Evolutionary conservation across 2,113 vertebrate genomes (phyloP).

Genomic region (Hippocampus mohnikei): DNA sequence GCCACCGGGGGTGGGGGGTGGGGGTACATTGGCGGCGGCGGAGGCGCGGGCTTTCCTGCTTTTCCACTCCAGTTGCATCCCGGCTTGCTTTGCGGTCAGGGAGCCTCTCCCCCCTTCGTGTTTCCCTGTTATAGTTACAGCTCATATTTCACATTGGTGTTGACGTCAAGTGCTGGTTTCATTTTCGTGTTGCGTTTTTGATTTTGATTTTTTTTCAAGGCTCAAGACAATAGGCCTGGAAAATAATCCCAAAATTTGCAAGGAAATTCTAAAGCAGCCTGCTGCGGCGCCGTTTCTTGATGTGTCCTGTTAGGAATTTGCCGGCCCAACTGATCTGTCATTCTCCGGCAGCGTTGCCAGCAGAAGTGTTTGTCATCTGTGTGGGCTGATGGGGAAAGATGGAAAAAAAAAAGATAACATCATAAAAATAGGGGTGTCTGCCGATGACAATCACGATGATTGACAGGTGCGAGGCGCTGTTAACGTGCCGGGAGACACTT

Average conservation of each 20-base stretch:
- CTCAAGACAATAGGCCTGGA: not conserved
- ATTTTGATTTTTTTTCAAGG: not conserved
- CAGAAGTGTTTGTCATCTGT: constrained; percentile 20
- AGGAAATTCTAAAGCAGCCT: not conserved
- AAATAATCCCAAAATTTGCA: not conserved
- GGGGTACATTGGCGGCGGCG: not conserved
- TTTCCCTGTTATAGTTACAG: constrained; percentile 34
- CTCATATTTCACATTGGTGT: constrained; percentile 22
- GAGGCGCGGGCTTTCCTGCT: not conserved
- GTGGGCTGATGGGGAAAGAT: constrained; percentile 20
- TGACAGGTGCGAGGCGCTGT: constrained; percentile 49
- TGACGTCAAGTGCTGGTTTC: constrained; percentile 30
- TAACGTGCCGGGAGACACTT: constrained; percentile 35
- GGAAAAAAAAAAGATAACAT: constrained; percentile 18
- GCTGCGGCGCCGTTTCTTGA: not conserved
- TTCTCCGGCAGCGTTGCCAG: constrained; percentile 20
- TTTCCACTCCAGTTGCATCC: constrained; percentile 35
- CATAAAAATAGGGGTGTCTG: constrained; percentile 16
- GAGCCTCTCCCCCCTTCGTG: constrained; percentile 17
- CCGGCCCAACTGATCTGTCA: constrained; percentile 45
- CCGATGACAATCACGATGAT: constrained; percentile 54
- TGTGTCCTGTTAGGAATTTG: constrained; percentile 56
- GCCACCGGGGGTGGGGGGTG: constrained; percentile 3
- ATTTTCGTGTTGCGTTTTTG: not conserved
- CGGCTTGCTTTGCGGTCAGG: not conserved